phyloP scores from a whole-genome alignment of 2,797 vertebrate species.

The Psittacula echo region DNA sequence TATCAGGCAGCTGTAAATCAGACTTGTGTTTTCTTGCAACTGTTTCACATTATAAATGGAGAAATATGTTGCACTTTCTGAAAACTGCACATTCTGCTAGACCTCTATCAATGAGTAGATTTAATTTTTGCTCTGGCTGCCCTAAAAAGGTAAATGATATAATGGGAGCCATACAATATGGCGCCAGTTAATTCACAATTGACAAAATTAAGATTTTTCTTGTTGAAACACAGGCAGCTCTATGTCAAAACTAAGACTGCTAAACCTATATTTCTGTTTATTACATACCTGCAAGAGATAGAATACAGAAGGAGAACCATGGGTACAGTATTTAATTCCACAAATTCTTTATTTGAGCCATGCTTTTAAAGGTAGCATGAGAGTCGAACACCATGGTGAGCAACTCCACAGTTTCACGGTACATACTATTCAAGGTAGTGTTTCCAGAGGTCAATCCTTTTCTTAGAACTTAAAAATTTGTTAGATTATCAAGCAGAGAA shows the following conservation, averaged over 20 bases:
- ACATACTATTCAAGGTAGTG: not conserved
- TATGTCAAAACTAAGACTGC: not conserved
- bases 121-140: not conserved
- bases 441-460: not conserved
- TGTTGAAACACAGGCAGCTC: not conserved
- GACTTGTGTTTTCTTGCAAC: not conserved
- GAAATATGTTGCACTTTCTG: not conserved
- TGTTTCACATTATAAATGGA: not conserved
- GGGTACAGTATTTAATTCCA: not conserved
- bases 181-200: not conserved
- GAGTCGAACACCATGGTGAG: not conserved
- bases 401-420: not conserved
- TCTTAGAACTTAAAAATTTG: not conserved
- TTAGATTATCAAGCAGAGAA: not conserved
- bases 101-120: not conserved
- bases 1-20: not conserved
- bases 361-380: not conserved
- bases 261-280: not conserved
- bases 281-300: not conserved
- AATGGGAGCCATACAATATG: not conserved
- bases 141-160: not conserved
- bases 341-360: not conserved
- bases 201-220: not conserved
- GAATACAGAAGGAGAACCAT: not conserved
- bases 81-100: not conserved